Base-by-base conservation (phyloP, 2,797 vertebrate species). In the Sciurus carolinensis region DNA sequence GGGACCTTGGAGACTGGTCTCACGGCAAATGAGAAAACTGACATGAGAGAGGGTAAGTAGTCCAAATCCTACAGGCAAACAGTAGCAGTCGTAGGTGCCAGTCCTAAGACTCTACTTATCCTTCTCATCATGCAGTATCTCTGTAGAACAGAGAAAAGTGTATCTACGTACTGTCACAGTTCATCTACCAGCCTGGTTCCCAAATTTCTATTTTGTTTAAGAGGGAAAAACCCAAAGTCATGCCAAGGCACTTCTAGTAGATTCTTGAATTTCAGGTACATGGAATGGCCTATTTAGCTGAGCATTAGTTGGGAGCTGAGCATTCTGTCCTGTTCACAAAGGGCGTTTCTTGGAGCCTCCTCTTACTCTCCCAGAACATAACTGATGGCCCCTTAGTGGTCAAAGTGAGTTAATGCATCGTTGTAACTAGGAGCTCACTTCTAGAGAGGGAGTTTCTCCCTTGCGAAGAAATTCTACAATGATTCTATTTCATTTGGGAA, bases 401-500 rank as follows among this genome's bases (percentile, higher is more conserved):
- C 64, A 91, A 22, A 94, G n/a, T 0, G 3, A 91, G 71, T 83
- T 86, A 87, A 73, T 82, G 75, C 83, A 80, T 44, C 92, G 12
- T 83, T 28, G 54, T 76, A 82, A 79, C n/a, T 36, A 33, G 7
- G 5, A 67, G 52, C 66, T 95, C 13, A 3, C 7, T 47, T n/a
- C 33, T n/a, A 50, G 52, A 62, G 4, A 80, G 33, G 18, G 47
- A 75, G 11, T 33, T 77, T 80, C 47, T 62, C 82, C 76, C 72
- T 52, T 36, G 2, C 33, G 42, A 80, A 62, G 44, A 77, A n/a
- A 91, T 64, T 94, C 57, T 67, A 71, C 9, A 71, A 26, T 59
- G 66, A 76, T 94, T 94, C 64, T 75, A 64, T 85, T 95, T 93
- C 52, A 57, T 42, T 66, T 75, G 18, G n/a, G 91, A 50, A 91